These are phyloP conservation scores for Drosophila carrolli DNA, from an alignment of 1,140 invertebrate species.

Conservation along the genomic window DNA sequence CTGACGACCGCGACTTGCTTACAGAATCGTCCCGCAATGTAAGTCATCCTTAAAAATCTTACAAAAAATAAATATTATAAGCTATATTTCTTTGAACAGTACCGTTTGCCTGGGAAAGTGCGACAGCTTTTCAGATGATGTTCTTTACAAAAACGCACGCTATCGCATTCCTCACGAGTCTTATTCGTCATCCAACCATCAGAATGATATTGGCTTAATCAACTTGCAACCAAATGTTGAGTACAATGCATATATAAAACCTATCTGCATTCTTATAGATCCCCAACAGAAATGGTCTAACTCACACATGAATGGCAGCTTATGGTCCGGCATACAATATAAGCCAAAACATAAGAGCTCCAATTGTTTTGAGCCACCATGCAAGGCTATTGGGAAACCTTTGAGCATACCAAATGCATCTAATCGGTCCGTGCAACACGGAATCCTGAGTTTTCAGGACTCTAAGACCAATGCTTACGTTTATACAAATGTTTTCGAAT, in stretches of 20 bases:
- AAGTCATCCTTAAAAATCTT: not conserved
- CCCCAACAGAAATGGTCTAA: not conserved
- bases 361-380: not conserved
- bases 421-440: not conserved
- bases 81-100: not conserved
- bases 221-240: not conserved
- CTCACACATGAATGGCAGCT: not conserved
- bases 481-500: not conserved
- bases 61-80: not conserved
- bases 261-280: not conserved
- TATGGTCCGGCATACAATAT: not conserved
- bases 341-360: not conserved
- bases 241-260: not conserved
- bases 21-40: not conserved
- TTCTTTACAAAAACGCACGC: not conserved
- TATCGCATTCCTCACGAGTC: not conserved
- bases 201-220: not conserved
- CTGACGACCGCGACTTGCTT: not conserved
- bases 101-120: not conserved
- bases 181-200: not conserved
- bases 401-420: not conserved
- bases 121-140: not conserved
- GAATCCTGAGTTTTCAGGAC: not conserved
- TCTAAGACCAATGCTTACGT: not conserved
- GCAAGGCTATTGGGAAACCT: not conserved